A percentile compares a stretch with the other conserved stretches of the same genome.
Conservation (phyloP, 2,113 vertebrate species). For the Caranx melampygus region DNA sequence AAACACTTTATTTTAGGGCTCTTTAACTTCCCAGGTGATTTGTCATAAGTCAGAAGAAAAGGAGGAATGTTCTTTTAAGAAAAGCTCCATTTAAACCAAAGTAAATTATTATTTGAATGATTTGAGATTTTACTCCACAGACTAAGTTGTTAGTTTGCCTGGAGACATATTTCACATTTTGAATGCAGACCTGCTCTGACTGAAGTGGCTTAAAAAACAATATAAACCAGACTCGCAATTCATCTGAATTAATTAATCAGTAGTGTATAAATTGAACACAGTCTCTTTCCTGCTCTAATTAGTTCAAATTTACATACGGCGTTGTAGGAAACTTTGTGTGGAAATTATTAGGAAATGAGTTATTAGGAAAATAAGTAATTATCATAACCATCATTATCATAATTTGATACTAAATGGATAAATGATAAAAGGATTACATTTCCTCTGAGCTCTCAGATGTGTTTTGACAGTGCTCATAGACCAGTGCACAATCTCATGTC, state of each 20-base stretch:
- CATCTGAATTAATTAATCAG: background rate
- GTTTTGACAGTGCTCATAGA: background rate
- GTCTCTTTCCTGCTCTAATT: background rate
- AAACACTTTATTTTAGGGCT: background rate
- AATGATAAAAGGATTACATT: background rate
- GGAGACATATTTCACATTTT: background rate
- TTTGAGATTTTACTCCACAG: background rate
- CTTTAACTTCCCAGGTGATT: background rate
- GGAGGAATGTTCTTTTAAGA: background rate
- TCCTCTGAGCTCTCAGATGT: background rate
- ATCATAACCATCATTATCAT: background rate
- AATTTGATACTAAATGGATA: background rate
- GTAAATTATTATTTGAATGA: background rate
- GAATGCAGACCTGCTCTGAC: background rate
- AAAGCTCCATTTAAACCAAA: background rate
- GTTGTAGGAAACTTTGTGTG: background rate
- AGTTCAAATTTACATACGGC: background rate
- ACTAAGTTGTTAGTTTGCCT: slow-evolving; percentile 13
- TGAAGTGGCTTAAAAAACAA: background rate
- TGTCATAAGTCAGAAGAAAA: background rate
- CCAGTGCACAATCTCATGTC: background rate
- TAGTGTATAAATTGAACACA: background rate
- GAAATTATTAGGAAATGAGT: background rate
- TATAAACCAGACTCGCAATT: background rate
- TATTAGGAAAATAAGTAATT: background rate